These are phyloP conservation scores for Thymelicus lineola DNA, from an alignment of 2,888 invertebrate genomes.

Conservation along the genomic window DNA sequence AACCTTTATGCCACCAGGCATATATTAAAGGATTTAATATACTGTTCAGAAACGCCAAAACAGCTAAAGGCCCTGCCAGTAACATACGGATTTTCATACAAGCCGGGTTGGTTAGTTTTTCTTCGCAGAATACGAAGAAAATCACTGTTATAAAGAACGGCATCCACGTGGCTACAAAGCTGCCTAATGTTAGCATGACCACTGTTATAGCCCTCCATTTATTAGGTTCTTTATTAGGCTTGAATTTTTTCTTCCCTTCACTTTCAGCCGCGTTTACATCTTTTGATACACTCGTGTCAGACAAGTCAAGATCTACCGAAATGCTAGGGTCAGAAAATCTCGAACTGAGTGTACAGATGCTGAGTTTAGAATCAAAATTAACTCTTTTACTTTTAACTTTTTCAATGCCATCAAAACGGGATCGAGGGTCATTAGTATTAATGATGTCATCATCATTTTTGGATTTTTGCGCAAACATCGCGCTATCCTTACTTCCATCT, in stretches of 20 bases:
- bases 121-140: slow-evolving; percentile 82
- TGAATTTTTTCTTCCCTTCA: slow-evolving; percentile 43
- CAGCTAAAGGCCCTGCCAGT: slow-evolving; percentile 85
- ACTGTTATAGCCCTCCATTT: slow-evolving; percentile 87
- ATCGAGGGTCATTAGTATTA: slow-evolving; percentile 41
- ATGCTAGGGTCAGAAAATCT: slow-evolving; percentile 49
- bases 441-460: slow-evolving; percentile 65
- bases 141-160: slow-evolving; percentile 86
- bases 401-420: slow-evolving; percentile 42
- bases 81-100: slow-evolving; percentile 79
- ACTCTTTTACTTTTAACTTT: slow-evolving; percentile 43
- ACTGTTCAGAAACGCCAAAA: slow-evolving; percentile 86
- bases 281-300: slow-evolving; percentile 37
- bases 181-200: slow-evolving; percentile 86
- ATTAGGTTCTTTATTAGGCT: slow-evolving; percentile 65
- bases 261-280: background rate
- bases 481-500: slow-evolving; percentile 39
- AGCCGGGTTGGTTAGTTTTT: slow-evolving; percentile 68
- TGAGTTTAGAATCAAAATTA: slow-evolving; percentile 59
- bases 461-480: slow-evolving; percentile 49
- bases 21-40: slow-evolving; percentile 88
- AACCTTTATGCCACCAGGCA: slow-evolving; percentile 90
- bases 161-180: slow-evolving; percentile 86
- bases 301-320: slow-evolving; percentile 44
- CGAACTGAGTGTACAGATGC: slow-evolving; percentile 62